Conservation (phyloP, 2,888 invertebrate species). For the Strigamia maritima region DNA sequence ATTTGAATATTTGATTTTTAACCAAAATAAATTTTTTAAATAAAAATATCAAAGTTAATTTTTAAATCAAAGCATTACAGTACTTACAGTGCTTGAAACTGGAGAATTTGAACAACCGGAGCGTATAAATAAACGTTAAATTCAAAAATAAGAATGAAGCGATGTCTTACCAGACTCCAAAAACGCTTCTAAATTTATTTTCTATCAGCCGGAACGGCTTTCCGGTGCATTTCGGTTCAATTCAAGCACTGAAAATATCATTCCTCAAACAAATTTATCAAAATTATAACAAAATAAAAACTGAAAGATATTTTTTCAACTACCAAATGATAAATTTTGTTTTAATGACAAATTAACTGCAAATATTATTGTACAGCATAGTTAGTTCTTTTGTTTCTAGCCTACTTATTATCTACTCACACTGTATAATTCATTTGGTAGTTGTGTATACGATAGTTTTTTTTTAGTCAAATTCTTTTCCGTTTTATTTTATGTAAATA, state of each 20-base stretch:
- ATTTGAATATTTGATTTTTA: too few relatives aligned
- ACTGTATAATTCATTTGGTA: not conserved
- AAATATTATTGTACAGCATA: not conserved
- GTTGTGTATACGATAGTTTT: constrained; percentile 18
- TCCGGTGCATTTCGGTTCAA: too few relatives aligned
- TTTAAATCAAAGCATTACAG: too few relatives aligned
- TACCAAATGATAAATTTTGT: not conserved
- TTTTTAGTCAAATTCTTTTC: not conserved
- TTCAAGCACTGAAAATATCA: not conserved
- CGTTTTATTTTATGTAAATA: not conserved
- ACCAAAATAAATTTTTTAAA: too few relatives aligned
- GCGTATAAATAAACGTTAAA: too few relatives aligned
- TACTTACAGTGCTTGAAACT: too few relatives aligned
- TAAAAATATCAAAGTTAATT: too few relatives aligned
- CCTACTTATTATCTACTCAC: not conserved
- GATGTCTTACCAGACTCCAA: too few relatives aligned
- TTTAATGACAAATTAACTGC: not conserved
- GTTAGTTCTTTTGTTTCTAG: not conserved
- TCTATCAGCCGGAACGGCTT: too few relatives aligned
- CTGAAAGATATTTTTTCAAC: not conserved
- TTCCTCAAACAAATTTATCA: not conserved
- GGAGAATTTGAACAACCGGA: too few relatives aligned
- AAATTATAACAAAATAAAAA: not conserved
- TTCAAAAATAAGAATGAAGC: too few relatives aligned
- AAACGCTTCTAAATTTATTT: too few relatives aligned